Conservation (phyloP, 2,797 vertebrate species). For the Furcifer pardalis region DNA sequence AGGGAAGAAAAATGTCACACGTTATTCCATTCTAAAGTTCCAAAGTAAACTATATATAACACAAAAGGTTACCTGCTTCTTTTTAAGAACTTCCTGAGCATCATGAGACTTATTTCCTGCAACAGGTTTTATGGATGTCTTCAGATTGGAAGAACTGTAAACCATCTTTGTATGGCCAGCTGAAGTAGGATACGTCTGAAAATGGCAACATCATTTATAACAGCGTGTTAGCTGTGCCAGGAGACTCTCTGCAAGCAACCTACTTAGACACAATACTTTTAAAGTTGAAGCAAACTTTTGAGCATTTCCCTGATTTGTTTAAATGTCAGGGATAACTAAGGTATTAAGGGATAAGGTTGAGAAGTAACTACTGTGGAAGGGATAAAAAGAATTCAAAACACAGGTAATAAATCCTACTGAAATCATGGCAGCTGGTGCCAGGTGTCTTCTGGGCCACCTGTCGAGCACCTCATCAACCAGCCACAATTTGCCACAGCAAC, state of each 20-base stretch:
- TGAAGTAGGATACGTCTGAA: constrained; percentile 76
- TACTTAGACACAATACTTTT: not conserved
- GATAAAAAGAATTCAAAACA: not conserved
- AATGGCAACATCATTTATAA: constrained; percentile 33
- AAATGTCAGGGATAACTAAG: not conserved
- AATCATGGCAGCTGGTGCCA: too few relatives aligned
- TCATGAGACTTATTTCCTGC: constrained; percentile 87
- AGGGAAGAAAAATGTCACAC: not conserved
- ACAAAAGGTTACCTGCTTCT: constrained; percentile 86
- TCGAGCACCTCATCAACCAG: too few relatives aligned
- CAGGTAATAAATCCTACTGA: not conserved
- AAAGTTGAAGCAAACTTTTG: not conserved
- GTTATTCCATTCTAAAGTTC: not conserved
- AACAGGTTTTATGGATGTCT: constrained; percentile 84
- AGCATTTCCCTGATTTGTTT: not conserved
- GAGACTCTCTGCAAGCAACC: not conserved
- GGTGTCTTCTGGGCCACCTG: too few relatives aligned
- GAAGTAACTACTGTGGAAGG: not conserved
- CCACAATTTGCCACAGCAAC: too few relatives aligned
- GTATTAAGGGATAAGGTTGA: not conserved
- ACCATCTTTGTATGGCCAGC: constrained; percentile 83
- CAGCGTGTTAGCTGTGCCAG: constrained; percentile 9
- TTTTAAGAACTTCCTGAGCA: constrained; percentile 91
- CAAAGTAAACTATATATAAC: not conserved
- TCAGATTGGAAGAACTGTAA: constrained; percentile 83